Conservation (phyloP, 1,140 invertebrate genomes). For the Drusus annulatus region DNA sequence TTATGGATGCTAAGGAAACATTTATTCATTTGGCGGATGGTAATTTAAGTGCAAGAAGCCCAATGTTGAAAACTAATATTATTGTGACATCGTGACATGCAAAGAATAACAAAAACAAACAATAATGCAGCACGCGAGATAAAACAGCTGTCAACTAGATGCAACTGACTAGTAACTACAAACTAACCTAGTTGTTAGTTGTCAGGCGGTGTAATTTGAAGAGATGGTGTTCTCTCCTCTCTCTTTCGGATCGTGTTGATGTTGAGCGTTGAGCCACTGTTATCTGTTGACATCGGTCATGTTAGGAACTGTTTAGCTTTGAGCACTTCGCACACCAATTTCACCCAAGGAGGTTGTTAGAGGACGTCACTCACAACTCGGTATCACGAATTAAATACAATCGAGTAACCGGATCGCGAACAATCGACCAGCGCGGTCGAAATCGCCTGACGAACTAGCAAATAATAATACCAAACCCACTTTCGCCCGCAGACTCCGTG, state of each 20-base stretch:
- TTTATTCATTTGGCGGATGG: no score
- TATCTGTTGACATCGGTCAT: slow-evolving; percentile 53
- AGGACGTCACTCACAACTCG: slow-evolving; percentile 43
- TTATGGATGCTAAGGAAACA: no score
- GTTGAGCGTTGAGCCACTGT: slow-evolving; percentile 32
- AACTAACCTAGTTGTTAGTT: no score
- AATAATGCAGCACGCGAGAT: slow-evolving; percentile 5
- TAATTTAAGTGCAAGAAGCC: no score
- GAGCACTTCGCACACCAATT: slow-evolving; percentile 32
- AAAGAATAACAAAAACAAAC: slow-evolving; percentile 33
- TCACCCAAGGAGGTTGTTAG: slow-evolving; percentile 28
- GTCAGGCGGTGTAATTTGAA: no score
- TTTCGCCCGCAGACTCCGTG: slow-evolving; percentile 18
- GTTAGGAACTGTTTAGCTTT: slow-evolving; percentile 30
- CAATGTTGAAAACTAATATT: no score
- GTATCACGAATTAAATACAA: slow-evolving; percentile 35
- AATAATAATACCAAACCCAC: slow-evolving; percentile 44
- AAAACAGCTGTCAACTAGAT: slow-evolving; percentile 24
- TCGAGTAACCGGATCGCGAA: slow-evolving; percentile 36
- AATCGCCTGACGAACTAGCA: slow-evolving; percentile 49
- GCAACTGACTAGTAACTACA: slow-evolving; percentile 15
- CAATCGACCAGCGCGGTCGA: slow-evolving; percentile 40
- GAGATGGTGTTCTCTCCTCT: background rate
- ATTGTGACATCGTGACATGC: background rate
- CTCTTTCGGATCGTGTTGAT: background rate